A percentile compares a stretch with the other conserved stretches of the same genome.
phyloP scores from a whole-genome alignment of 2,113 vertebrate species.

The Peromyscus leucopus region DNA sequence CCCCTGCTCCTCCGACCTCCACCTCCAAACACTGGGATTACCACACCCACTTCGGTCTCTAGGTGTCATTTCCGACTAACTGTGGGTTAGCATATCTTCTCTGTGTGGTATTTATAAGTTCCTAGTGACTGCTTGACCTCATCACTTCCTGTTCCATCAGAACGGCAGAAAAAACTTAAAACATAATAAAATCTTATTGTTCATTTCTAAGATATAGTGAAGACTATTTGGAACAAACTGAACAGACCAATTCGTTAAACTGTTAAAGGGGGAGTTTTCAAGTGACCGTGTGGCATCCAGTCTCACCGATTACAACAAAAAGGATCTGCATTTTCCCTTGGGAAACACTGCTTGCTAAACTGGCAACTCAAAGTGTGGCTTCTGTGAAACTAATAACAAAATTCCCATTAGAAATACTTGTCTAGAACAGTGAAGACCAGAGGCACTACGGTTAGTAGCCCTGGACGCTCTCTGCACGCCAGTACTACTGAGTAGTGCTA shows the following conservation, averaged over 20 bases:
- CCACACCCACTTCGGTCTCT: not conserved
- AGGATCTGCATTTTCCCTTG: not conserved
- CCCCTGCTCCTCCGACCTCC: not conserved
- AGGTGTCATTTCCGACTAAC: not conserved
- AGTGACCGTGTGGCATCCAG: slow-evolving; percentile 4
- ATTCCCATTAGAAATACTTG: not conserved
- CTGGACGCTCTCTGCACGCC: not conserved
- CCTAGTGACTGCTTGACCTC: not conserved
- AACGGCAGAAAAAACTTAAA: not conserved
- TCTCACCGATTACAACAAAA: not conserved
- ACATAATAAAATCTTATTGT: not conserved
- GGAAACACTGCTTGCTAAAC: slow-evolving; percentile 15
- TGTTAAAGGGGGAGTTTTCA: slow-evolving; percentile 24
- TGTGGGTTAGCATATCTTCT: not conserved
- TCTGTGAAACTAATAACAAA: not conserved
- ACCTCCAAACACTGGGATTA: not conserved
- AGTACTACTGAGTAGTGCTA: not conserved
- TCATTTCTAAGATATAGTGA: not conserved
- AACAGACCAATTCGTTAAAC: slow-evolving; percentile 24
- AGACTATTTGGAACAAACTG: slow-evolving; percentile 30
- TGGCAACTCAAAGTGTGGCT: slow-evolving; percentile 8
- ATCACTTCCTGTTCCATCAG: not conserved
- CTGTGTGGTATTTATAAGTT: not conserved
- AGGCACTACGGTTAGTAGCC: not conserved
- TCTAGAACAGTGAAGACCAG: not conserved